Base-by-base conservation (phyloP, 2,113 vertebrate genomes). In the Calypte anna region DNA sequence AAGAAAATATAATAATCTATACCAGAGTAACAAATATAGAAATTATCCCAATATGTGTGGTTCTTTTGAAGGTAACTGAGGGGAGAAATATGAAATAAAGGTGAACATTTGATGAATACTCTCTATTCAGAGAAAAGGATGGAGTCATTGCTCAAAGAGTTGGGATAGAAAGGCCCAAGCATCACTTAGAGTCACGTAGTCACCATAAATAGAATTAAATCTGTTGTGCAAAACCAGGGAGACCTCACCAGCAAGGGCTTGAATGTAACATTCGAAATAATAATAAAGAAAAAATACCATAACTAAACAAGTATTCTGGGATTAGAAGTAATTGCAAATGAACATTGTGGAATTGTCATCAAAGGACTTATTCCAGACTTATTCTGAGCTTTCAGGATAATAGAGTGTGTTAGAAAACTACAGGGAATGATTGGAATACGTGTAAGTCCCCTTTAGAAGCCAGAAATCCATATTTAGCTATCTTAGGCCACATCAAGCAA, bases 281-380 rank as follows among this genome's bases (percentile, higher is more conserved):
- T 5, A 11, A 40, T 40, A 13, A 40, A 40, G 40, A 90, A 90
- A 82, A 74, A 90, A 93, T 63, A 70, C 55, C 55, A 74, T 59
- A 90, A 81, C 68, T 88, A 70, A 92, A 93, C 50, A 81, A 12
- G 78, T 61, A 61, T 77, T 83, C 64, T 88, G 91, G 85, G 91
- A 96, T 59, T 88, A 74, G 53, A 86, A 83, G 72, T 55, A 81
- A 93, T 94, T 81, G 87, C 44, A 88, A 72, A 61, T 27, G 30
- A 74, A 93, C 43, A 19, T 30, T 74, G 61, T 66, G 54, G 48
- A 90, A 97, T 89, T 68, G 36, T 46, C 43, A 46, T 55, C 91
- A 66, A 17, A 91, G 90, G 95, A 95, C 61, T 84, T 63, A 73
- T 97, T 93, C 46, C 70, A 87, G 75, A 57, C 77, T 77, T 86